Evolutionary conservation across 92 coral and sea anemone genomes (phyloP), one percentile per base, ranked within the genome.

Genomic region (Epizoanthus illoricatus): DNA sequence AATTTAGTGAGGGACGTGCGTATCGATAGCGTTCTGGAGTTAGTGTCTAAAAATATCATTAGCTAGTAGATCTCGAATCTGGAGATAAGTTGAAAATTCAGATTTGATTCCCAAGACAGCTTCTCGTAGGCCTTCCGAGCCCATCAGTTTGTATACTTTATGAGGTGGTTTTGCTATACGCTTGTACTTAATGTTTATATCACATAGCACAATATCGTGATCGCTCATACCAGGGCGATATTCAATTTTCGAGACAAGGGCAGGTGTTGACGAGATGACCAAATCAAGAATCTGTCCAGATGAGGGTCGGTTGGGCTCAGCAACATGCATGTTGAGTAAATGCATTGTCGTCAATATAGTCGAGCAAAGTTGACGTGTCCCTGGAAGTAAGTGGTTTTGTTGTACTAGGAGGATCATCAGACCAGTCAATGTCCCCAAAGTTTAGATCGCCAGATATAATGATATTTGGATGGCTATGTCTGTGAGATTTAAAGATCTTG

Each of bases 31-130:
- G 36, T 39, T 75, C 80, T 59, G 68, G 36, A 75, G 69, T 60
- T 58, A 33, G 36, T 60, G 57, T 39, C 18, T 75, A 33, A 75
- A 75, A 59, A 33, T 74, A 4, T 74, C 80, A 74, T 74, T 74
- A 74, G n/a, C n/a, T n/a, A n/a, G 66, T 15, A 74, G 67, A 74
- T 74, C 80, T 75, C 79, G 45, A 73, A 55, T 73, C 64, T 73
- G 79, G 79, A 73, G 65, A 9, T 73, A 47, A 73, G 64, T 73
- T 56, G 65, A 54, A 73, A 73, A 54, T 73, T 73, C 5, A 73
- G 65, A 73, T 73, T 73, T 73, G 64, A 73, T 54, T 54, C 49
- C 79, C 65, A 47, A 12, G 49, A 73, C 65, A 23, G 45, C 21
- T 73, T 73, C 79, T 28, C 8, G 56, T 59, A 39, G 60, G 76